Evolutionary conservation across 2,113 vertebrate species (phyloP), one percentile per base, ranked within the genome.

Genomic region (Beaufortia kweichowensis): DNA sequence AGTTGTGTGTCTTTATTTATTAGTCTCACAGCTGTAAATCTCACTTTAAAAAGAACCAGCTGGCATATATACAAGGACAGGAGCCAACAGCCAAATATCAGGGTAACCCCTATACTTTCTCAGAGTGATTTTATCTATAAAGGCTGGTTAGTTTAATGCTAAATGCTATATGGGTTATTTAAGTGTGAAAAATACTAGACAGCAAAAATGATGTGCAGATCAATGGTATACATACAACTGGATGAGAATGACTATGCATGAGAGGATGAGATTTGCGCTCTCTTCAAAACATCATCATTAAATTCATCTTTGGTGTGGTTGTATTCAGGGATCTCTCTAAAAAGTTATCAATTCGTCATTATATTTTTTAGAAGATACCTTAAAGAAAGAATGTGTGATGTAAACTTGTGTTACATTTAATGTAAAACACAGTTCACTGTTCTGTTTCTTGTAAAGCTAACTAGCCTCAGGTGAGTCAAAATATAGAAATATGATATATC

Each of bases 1-100:
- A 72, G 72, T 82, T 82, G 75, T 68, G 41, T 66, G 78, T 76
- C 71, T 62, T 56, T 57, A 72, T 75, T 67, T 85, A 79, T 84
- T 81, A 80, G 78, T 72, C 64, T 78, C 39, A 46, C 24, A 35
- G 39, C 70, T 63, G 33, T 80, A 84, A 86, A 85, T 82, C 77
- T 79, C 15, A 17, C 26, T 80, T 86, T 86, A 83, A 89, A 82
- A 80, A 24, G 50, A 84, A 83, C 68, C 85, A 81, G 74, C 77
- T 79, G 83, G 76, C 31, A 33, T 80, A 46, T 77, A 77, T 67
- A 77, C 69, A 41, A 75, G 68, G 62, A 60, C 55, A 67, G 0
- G 10, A 39, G 10, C 7, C 74, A 76, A 21, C 43, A 28, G 70
- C 9, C 48, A 65, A 64, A 77, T n/a, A 43, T 59, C 15, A 15